phyloP scores from a whole-genome alignment of 2,888 invertebrate species.

The Gari tellinella region DNA sequence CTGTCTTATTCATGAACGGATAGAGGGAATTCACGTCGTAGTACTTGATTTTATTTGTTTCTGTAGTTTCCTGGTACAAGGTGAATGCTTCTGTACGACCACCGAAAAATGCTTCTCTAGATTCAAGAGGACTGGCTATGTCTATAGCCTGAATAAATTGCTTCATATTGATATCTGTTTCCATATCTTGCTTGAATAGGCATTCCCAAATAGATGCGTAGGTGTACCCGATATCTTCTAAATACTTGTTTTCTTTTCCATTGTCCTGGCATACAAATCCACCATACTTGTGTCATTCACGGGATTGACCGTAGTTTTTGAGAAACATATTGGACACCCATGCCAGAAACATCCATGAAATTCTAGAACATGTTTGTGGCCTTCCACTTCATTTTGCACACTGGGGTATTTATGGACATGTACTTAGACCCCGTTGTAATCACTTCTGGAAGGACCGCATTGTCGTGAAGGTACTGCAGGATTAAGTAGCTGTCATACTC shows the following conservation, averaged over 20 bases:
- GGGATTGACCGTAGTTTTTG: slow-evolving; percentile 34
- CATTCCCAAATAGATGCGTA: neutral
- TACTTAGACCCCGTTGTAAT: slow-evolving; percentile 16
- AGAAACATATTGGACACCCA: slow-evolving; percentile 29
- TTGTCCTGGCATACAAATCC: slow-evolving; percentile 20
- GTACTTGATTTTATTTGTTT: slow-evolving; percentile 65
- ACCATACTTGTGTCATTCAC: slow-evolving; percentile 29
- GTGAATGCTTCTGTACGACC: slow-evolving; percentile 70
- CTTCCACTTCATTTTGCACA: slow-evolving; percentile 2
- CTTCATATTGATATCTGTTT: slow-evolving; percentile 34
- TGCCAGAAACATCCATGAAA: slow-evolving; percentile 54
- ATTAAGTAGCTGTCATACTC: slow-evolving; percentile 53
- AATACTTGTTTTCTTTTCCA: no score
- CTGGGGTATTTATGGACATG: slow-evolving; percentile 21
- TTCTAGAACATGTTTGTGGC: slow-evolving; percentile 33
- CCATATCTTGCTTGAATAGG: slow-evolving; percentile 30
- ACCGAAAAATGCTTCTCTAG: slow-evolving; percentile 73
- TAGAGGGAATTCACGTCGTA: slow-evolving; percentile 70
- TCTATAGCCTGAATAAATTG: slow-evolving; percentile 44
- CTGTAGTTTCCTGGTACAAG: slow-evolving; percentile 55
- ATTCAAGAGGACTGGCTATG: slow-evolving; percentile 54
- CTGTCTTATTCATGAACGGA: slow-evolving; percentile 69
- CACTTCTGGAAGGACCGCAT: slow-evolving; percentile 13
- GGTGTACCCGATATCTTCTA: no score
- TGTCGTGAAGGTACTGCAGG: neutral